A percentile compares a stretch with the other conserved stretches of the same genome.
These are phyloP conservation scores for Leuctra nigra DNA, from an alignment of 2,888 invertebrate species.

Conservation along the genomic window DNA sequence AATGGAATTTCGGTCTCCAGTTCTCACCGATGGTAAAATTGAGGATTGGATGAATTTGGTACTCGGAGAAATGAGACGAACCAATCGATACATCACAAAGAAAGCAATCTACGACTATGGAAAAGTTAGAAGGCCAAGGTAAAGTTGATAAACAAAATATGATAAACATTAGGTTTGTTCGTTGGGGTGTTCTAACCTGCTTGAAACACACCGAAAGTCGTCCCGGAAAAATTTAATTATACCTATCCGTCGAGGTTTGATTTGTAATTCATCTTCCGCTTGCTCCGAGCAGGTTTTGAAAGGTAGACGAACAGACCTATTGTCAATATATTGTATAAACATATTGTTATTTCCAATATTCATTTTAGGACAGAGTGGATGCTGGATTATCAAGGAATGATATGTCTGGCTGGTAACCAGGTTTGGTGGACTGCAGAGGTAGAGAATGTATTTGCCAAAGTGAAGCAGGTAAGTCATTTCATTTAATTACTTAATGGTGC, in stretches of 20 bases:
- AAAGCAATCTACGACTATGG: constrained; percentile 84
- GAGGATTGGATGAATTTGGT: constrained; percentile 92
- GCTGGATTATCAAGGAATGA: constrained; percentile 82
- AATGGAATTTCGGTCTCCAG: constrained; percentile 70
- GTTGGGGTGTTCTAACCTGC: background rate
- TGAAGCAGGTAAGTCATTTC: constrained; percentile 41
- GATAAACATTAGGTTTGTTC: background rate
- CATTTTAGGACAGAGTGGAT: constrained; percentile 73
- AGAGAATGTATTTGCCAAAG: constrained; percentile 75
- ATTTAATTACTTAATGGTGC: no score
- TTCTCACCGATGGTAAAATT: constrained; percentile 71
- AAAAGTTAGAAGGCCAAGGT: constrained; percentile 59
- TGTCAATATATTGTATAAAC: background rate
- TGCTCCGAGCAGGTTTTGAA: no score
- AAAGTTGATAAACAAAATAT: constrained; percentile 21
- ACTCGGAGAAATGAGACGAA: constrained; percentile 72
- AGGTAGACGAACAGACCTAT: no score
- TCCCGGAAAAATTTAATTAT: no score
- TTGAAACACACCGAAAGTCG: no score
- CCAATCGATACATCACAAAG: constrained; percentile 72
- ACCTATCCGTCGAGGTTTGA: no score
- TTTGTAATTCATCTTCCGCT: no score
- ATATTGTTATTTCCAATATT: background rate
- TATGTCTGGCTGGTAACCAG: constrained; percentile 75
- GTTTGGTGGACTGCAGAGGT: constrained; percentile 97